phyloP scores from a whole-genome alignment of 2,113 vertebrate genomes.

The Neotoma lepida region DNA sequence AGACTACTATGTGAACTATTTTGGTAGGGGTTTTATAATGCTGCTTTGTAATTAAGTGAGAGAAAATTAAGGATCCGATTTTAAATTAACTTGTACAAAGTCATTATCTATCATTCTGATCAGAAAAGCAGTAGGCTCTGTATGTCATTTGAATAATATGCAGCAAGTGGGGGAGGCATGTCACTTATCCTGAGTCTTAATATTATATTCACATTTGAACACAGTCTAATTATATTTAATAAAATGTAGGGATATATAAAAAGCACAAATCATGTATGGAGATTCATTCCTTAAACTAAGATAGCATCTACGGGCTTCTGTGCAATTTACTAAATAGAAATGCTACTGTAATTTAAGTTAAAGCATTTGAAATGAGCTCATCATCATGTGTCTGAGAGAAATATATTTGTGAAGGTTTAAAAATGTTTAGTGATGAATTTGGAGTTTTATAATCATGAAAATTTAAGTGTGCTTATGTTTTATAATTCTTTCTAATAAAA shows the following conservation, averaged over 20 bases:
- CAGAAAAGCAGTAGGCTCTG: slow-evolving; percentile 47
- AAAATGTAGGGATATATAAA: slow-evolving; percentile 50
- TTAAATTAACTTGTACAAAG: slow-evolving; percentile 69
- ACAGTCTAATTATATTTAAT: slow-evolving; percentile 61
- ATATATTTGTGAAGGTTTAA: slow-evolving; percentile 54
- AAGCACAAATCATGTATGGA: slow-evolving; percentile 54
- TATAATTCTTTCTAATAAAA: slow-evolving; percentile 58
- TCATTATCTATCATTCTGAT: slow-evolving; percentile 71
- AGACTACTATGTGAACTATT: slow-evolving; percentile 69
- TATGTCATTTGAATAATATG: slow-evolving; percentile 61
- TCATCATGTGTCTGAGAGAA: slow-evolving; percentile 39
- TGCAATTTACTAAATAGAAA: slow-evolving; percentile 69
- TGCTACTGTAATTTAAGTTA: slow-evolving; percentile 40
- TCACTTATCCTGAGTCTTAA: slow-evolving; percentile 46
- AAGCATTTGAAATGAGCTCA: slow-evolving; percentile 57
- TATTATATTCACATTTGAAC: slow-evolving; percentile 60
- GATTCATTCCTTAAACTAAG: slow-evolving; percentile 56
- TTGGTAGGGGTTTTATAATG: slow-evolving; percentile 71
- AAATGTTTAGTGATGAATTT: slow-evolving; percentile 58
- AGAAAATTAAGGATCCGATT: slow-evolving; percentile 75
- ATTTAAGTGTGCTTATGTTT: slow-evolving; percentile 41
- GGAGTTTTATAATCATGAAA: slow-evolving; percentile 55
- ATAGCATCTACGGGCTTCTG: not conserved
- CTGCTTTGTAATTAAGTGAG: slow-evolving; percentile 76
- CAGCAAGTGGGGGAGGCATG: slow-evolving; percentile 41